These are phyloP conservation scores for Idaea straminata DNA, from an alignment of 2,888 invertebrate species.

Conservation along the genomic window DNA sequence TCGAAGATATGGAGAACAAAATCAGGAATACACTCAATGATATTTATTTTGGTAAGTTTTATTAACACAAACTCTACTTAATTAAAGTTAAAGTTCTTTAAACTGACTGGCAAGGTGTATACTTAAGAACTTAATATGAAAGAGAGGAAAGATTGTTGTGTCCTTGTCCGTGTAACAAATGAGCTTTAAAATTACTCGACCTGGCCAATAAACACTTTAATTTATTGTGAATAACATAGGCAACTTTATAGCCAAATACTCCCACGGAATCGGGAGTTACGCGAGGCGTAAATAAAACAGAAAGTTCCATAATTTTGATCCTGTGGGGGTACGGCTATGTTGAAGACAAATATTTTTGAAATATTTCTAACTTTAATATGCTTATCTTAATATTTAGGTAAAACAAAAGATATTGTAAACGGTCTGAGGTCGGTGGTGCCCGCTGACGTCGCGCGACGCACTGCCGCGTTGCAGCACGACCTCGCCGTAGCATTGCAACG, in stretches of 20 bases:
- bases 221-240: too few relatives aligned
- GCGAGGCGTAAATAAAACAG: background rate
- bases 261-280: background rate
- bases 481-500: constrained; percentile 91
- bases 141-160: too few relatives aligned
- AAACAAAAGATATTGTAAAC: constrained; percentile 98
- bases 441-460: constrained; percentile 90
- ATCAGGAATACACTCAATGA: constrained; percentile 98
- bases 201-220: too few relatives aligned
- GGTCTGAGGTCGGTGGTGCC: constrained; percentile 92
- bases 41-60: constrained; percentile 93
- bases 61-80: too few relatives aligned
- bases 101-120: too few relatives aligned
- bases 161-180: too few relatives aligned
- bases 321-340: background rate
- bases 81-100: too few relatives aligned
- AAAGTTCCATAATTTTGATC: background rate
- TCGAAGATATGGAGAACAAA: constrained; percentile 99
- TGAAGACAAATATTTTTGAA: too few relatives aligned
- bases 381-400: constrained; percentile 62
- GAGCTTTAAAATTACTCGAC: too few relatives aligned
- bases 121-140: too few relatives aligned
- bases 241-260: background rate
- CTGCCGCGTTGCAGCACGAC: constrained; percentile 91
- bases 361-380: background rate